Base-by-base conservation (phyloP, 1,140 invertebrate genomes). In the Cepaea nemoralis region DNA sequence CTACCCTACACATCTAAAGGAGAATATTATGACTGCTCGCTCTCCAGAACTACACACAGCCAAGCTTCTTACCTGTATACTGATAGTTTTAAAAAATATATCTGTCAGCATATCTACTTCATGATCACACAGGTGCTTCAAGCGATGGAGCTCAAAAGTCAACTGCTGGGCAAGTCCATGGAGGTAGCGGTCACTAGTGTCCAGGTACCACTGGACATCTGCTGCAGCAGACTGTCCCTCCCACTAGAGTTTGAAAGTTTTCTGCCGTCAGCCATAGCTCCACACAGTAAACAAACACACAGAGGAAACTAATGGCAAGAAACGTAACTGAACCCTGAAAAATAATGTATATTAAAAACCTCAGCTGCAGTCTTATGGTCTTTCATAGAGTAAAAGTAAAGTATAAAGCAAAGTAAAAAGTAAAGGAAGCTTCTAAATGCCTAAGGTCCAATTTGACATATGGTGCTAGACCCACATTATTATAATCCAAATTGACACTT, bases 191-290 rank as follows among this genome's bases (percentile, higher is more conserved):
- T 67, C 71, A 45, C 78, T 83, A 39, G 79, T 45, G 45, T 83
- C 71, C 48, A 83, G 78, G 66, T 83, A 74, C 37, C 39, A 63
- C 63, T 86, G 83, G 42, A 89, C 77, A 45, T 88, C 85, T 37
- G 85, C 82, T 27, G 86, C 67, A 24, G 87, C 85, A 1, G 85
- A 86, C 59, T 87, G 86, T 14, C 86, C 86, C n/a, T 35, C 88
- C 88, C 42, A 88, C 84, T 48, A 88, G 81, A 55, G 86, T 85
- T 48, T 83, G 83, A 39, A 87, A 83, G 39, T 85, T 86, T 48
- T 86, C 86, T 48, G 83, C 48, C 33, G 84, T 86, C 48, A 89
- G 85, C 78, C 88, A 85, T 81, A 86, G 83, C 74, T 87, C 81
- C 0, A 85, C 85, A 77, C 85, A 83, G 83, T 87, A 88, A 24